These are phyloP conservation scores for Philypnodon macrostomus DNA, from an alignment of 2,797 vertebrate genomes.

Conservation along the genomic window DNA sequence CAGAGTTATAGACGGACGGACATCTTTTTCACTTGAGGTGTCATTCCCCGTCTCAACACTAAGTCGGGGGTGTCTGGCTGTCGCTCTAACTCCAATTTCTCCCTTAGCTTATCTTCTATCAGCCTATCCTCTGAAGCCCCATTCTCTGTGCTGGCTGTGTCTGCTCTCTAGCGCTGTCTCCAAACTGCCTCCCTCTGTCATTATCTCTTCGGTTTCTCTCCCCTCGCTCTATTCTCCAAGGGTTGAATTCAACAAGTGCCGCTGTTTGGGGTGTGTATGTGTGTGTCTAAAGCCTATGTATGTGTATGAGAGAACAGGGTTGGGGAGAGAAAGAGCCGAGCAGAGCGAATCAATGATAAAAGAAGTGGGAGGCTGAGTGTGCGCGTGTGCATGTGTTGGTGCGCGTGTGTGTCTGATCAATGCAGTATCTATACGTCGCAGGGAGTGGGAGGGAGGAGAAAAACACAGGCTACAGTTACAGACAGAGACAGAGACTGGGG, in stretches of 20 bases:
- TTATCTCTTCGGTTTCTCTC: conserved; percentile 61
- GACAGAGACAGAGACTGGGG: conserved; percentile 73
- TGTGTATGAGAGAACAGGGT: conserved; percentile 24
- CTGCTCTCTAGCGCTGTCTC: conserved; percentile 57
- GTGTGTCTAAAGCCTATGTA: conserved; percentile 26
- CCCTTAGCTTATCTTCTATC: conserved; percentile 46
- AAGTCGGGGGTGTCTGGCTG: conserved; percentile 38
- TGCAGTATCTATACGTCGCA: conserved; percentile 83
- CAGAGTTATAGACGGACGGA: conserved; percentile 55
- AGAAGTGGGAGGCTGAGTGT: conserved; percentile 69
- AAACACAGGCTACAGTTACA: conserved; percentile 81
- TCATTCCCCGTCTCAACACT: conserved; percentile 56
- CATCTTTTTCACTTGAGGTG: conserved; percentile 60
- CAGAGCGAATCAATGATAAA: conserved; percentile 74
- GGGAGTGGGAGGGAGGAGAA: conserved; percentile 76
- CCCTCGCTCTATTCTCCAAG: conserved; percentile 61
- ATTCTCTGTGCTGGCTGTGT: conserved; percentile 62
- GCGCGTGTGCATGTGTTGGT: conserved; percentile 55
- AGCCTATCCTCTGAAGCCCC: conserved; percentile 61
- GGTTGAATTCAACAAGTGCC: conserved; percentile 80
- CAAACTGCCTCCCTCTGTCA: conserved; percentile 69
- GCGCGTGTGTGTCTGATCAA: conserved; percentile 75
- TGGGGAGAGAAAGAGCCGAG: conserved; percentile 34
- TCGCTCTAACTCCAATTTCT: conserved; percentile 52
- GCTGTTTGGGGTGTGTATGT: conserved; percentile 54